A percentile compares a stretch with the other conserved stretches of the same genome.
These are phyloP conservation scores for Campylorhamphus procurvoides DNA, from an alignment of 2,113 vertebrate species.

Conservation along the genomic window DNA sequence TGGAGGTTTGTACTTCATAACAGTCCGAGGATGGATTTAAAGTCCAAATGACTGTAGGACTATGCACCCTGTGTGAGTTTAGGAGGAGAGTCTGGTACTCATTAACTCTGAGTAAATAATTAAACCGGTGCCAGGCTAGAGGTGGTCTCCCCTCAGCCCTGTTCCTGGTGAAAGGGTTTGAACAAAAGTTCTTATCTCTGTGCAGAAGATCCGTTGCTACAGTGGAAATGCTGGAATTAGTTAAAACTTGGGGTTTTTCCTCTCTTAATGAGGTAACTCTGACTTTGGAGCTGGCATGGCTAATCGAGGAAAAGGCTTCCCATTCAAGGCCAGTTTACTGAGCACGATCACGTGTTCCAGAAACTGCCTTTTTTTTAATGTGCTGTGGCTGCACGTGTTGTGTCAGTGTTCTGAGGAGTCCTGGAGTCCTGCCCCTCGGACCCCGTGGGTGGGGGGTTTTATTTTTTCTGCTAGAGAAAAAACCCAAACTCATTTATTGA, in stretches of 20 bases:
- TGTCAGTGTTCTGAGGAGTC: neutral
- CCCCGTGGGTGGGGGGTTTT: neutral
- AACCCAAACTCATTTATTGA: neutral
- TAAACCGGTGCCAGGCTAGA: slow-evolving; percentile 26
- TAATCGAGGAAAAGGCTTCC: neutral
- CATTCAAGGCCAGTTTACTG: neutral
- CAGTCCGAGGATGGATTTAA: slow-evolving; percentile 28
- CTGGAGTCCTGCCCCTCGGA: neutral
- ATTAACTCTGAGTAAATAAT: slow-evolving; percentile 70
- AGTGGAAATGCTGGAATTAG: neutral
- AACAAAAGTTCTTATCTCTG: neutral
- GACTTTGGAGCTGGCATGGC: neutral
- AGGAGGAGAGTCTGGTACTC: slow-evolving; percentile 48
- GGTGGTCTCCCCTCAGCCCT: neutral
- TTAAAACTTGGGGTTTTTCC: neutral
- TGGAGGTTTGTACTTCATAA: neutral
- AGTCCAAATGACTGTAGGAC: slow-evolving; percentile 47
- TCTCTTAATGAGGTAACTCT: neutral
- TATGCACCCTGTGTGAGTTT: slow-evolving; percentile 45
- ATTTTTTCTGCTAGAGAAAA: neutral
- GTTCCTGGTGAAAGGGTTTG: neutral
- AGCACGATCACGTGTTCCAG: neutral
- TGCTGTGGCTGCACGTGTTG: neutral
- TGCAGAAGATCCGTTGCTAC: fast-evolving
- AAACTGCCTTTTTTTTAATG: neutral